Conservation (phyloP, 2,888 invertebrate species). For the Mechanitis messenoides region DNA sequence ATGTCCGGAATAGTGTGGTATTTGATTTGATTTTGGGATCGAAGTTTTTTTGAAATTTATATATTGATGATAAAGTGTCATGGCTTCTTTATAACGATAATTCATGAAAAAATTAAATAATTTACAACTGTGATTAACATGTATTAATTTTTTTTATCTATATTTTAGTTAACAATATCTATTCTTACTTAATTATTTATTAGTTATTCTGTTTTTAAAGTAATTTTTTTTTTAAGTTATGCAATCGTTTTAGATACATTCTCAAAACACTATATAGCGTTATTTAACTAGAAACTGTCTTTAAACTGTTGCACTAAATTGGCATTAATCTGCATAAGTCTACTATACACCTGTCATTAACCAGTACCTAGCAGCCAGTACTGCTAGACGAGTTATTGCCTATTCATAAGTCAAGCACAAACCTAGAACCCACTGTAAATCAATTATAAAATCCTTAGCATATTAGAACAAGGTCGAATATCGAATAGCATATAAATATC, state of each 20-base stretch:
- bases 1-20: background rate
- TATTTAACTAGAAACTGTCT: constrained; percentile 10
- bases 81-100: too few relatives aligned
- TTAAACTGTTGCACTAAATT: constrained; percentile 43
- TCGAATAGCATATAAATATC: constrained; percentile 10
- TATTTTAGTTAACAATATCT: too few relatives aligned
- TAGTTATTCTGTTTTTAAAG: too few relatives aligned
- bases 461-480: constrained; percentile 14
- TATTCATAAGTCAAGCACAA: constrained; percentile 47
- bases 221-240: background rate
- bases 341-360: constrained; percentile 58
- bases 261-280: background rate
- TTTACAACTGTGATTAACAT: too few relatives aligned
- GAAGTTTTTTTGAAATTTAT: background rate
- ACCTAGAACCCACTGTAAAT: constrained; percentile 11
- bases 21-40: background rate
- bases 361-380: constrained; percentile 52
- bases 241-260: background rate
- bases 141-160: too few relatives aligned
- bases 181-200: too few relatives aligned
- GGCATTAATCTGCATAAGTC: constrained; percentile 60
- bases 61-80: too few relatives aligned
- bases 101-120: too few relatives aligned
- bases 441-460: constrained; percentile 9
- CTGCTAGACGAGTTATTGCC: constrained; percentile 60